Conservation (phyloP, 2,113 vertebrate genomes). For the Phaethon lepturus region DNA sequence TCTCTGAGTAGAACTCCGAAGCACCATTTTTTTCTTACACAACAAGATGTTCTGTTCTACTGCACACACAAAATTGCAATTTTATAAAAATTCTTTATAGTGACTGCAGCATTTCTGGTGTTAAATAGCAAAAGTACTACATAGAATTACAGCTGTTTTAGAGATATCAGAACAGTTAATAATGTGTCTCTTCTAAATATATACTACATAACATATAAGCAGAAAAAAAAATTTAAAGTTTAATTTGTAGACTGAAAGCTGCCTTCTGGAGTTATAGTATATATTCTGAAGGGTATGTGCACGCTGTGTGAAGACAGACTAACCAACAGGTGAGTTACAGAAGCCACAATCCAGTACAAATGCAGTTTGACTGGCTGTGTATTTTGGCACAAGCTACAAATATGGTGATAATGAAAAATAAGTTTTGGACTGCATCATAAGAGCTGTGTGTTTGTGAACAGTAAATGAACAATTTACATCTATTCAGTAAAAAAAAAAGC, state of each 20-base stretch:
- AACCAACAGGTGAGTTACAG: fast-evolving
- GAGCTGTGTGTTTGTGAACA: not conserved
- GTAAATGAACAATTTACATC: not conserved
- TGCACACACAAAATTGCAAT: not conserved
- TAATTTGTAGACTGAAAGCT: not conserved
- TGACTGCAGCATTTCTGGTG: not conserved
- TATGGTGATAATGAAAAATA: not conserved
- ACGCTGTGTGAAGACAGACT: not conserved
- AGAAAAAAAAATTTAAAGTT: not conserved
- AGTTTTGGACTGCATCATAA: not conserved
- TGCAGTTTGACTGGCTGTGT: not conserved
- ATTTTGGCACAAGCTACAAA: not conserved
- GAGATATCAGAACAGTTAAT: not conserved
- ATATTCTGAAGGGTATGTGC: not conserved
- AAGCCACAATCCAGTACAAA: not conserved
- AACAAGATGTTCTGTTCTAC: not conserved
- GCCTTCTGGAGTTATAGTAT: not conserved
- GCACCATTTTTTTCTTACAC: not conserved
- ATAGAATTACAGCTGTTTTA: not conserved
- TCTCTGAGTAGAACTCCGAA: not conserved
- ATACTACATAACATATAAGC: not conserved
- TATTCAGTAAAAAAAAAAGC: not conserved
- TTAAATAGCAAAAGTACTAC: not conserved
- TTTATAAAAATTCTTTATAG: not conserved
- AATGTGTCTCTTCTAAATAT: not conserved